These are phyloP conservation scores for Kuschelorhynchus macadamiae DNA, from an alignment of 2,888 invertebrate species.

Conservation along the genomic window DNA sequence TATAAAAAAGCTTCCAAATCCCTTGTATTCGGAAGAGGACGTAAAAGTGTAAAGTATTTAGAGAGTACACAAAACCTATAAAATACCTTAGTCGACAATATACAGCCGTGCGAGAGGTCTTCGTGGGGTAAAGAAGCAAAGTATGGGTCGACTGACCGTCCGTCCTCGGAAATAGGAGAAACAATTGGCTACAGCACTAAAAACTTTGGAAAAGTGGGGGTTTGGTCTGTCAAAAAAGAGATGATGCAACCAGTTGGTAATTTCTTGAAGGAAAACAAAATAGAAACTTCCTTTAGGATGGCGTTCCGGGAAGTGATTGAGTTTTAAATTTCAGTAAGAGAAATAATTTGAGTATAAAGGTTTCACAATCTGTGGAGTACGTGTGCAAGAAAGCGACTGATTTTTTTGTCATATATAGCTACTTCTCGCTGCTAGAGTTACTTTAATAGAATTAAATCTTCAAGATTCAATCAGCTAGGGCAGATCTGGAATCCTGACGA, in stretches of 20 bases:
- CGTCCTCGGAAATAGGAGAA: conserved; percentile 7
- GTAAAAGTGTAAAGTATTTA: conserved; percentile 4
- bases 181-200: conserved; percentile 9
- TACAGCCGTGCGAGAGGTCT: conserved; percentile 9
- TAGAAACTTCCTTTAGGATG: conserved; percentile 2
- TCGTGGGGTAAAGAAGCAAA: conserved; percentile 13
- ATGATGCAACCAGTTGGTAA: background rate
- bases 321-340: conserved; percentile 10
- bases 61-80: conserved; percentile 6
- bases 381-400: conserved; percentile 8
- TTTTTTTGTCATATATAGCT: conserved; percentile 7
- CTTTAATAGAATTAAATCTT: conserved; percentile 16
- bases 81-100: conserved; percentile 15
- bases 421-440: conserved; percentile 11
- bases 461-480: background rate
- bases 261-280: conserved; percentile 1
- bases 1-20: conserved; percentile 11
- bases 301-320: conserved; percentile 10
- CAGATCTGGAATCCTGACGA: conserved; percentile 5
- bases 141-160: conserved; percentile 12
- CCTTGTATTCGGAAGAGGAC: conserved; percentile 13
- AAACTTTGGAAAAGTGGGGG: conserved; percentile 12
- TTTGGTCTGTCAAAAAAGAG: conserved; percentile 9
- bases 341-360: conserved; percentile 11
- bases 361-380: conserved; percentile 9